Conservation (phyloP, 2,888 invertebrate species). For the Acheta domesticus region DNA sequence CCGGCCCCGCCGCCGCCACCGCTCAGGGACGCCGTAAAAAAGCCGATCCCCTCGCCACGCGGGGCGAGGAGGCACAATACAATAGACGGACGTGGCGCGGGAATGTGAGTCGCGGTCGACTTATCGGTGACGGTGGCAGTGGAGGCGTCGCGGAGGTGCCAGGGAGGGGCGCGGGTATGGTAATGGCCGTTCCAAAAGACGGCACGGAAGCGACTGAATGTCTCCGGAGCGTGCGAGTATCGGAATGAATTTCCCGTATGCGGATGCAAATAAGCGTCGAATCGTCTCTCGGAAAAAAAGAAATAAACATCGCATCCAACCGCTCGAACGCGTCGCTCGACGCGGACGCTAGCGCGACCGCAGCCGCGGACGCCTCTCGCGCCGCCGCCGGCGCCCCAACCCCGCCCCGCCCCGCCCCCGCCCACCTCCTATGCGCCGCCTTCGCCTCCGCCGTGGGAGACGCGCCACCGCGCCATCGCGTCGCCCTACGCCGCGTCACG, state of each 20-base stretch:
- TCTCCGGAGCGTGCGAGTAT: constrained; percentile 7
- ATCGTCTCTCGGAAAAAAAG: neutral
- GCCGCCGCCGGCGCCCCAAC: neutral
- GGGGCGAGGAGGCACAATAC: neutral
- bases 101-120: neutral
- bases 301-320: constrained; percentile 7
- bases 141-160: neutral
- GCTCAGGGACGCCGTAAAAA: neutral
- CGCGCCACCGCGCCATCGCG: neutral
- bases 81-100: neutral
- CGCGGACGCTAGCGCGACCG: neutral
- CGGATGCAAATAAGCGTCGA: neutral
- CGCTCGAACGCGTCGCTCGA: neutral
- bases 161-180: neutral
- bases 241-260: constrained; percentile 1
- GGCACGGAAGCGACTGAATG: neutral
- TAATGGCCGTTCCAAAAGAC: neutral
- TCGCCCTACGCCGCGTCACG: neutral
- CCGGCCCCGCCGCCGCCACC: neutral
- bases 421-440: neutral
- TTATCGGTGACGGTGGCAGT: neutral
- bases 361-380: neutral
- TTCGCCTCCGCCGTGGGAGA: neutral
- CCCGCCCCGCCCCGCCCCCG: neutral
- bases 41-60: neutral